Base-by-base conservation (phyloP, 1,140 invertebrate genomes). In the Ephestia elutella region DNA sequence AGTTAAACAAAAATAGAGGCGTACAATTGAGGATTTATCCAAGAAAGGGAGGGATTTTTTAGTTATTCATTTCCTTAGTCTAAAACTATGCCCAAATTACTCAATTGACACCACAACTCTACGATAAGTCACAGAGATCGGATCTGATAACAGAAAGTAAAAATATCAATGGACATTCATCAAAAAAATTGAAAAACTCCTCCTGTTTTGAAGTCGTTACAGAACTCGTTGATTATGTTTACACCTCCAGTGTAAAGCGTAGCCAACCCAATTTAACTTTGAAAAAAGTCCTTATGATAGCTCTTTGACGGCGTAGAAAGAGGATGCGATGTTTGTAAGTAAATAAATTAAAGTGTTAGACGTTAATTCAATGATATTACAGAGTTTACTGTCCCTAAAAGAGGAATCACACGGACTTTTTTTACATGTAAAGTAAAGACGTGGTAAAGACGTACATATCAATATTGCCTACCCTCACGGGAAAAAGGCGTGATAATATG, bases 271-370 rank as follows among this genome's bases (percentile, higher is more conserved):
- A 44, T 44, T 44, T 44, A 44, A 44, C 38, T 44, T 44, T 44
- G 38, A 15, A 44, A 35, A 44, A 44, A 44, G 38, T 44, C 38
- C 38, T 44, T 44, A n/a, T 17, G 38, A 44, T 13, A 15, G 38
- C 38, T 44, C 38, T 44, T 44, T 44, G 38, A 44, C 13, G 38
- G 13, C 0, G 2, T 44, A 2, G 15, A 44, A 53, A 7, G 20
- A 18, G 20, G 49, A 53, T 25, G 21, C 10, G 11, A 21, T 53
- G 50, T 53, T 53, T 21, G 60, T 59, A 63, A 60, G 66, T 66
- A 62, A 57, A 62, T 58, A 66, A 70, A 64, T 63, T 21, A 65
- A 51, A 58, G 56, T 18, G 66, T 59, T 60, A 65, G 44, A 49
- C 59, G 58, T 56, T 53, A 25, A 50, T 53, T 54, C 30, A 56